phyloP scores from a whole-genome alignment of 2,113 vertebrate species.

The Diphyllodes magnificus region DNA sequence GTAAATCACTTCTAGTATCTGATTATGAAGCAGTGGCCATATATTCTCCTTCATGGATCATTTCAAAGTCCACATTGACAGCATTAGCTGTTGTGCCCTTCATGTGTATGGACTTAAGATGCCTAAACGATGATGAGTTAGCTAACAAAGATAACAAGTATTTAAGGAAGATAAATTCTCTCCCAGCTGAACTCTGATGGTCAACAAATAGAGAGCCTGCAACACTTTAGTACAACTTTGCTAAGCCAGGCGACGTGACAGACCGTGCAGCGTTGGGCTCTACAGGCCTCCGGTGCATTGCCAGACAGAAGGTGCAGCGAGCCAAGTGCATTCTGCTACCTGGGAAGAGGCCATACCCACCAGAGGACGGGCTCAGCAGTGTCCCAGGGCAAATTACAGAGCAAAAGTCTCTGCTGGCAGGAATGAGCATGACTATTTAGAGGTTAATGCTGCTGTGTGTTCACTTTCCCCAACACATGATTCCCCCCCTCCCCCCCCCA shows the following conservation, averaged over 20 bases:
- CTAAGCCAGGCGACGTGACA: slow-evolving; percentile 10
- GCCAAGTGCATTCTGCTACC: background rate
- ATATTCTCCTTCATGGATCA: slow-evolving; percentile 10
- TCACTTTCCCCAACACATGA: background rate
- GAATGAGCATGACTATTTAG: background rate
- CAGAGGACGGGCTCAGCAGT: background rate
- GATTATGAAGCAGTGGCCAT: background rate
- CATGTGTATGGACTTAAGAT: slow-evolving; percentile 20
- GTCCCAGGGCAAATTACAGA: background rate
- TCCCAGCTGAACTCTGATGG: slow-evolving; percentile 9
- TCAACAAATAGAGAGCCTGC: slow-evolving; percentile 27
- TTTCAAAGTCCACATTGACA: slow-evolving; percentile 1
- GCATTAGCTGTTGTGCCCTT: slow-evolving; percentile 8
- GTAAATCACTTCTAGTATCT: slow-evolving; percentile 5
- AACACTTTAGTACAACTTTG: background rate
- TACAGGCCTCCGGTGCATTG: background rate
- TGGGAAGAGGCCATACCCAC: background rate
- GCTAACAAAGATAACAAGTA: slow-evolving; percentile 61
- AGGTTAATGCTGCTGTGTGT: background rate
- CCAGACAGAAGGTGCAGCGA: background rate
- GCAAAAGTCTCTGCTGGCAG: background rate
- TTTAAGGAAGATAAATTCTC: slow-evolving; percentile 61
- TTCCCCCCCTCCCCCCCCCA: too few species aligned
- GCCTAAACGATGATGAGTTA: slow-evolving; percentile 49
- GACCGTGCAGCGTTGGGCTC: background rate